Conservation (phyloP, 2,888 invertebrate genomes). For the Cataglyphis livida region DNA sequence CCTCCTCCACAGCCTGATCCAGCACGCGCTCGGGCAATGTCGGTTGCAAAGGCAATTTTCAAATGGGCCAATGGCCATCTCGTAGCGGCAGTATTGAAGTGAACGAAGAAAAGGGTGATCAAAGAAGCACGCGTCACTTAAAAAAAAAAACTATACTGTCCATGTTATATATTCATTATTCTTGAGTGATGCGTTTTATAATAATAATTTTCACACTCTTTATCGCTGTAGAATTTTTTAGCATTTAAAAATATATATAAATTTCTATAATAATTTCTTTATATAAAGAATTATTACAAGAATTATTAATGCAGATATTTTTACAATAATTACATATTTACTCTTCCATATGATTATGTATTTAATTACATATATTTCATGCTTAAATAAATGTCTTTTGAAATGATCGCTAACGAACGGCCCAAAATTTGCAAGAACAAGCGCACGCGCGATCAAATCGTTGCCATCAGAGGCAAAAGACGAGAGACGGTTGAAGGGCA, state of each 20-base stretch:
- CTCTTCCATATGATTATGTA: neutral
- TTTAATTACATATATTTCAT: neutral
- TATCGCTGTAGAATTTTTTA: neutral
- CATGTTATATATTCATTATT: neutral
- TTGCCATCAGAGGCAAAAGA: conserved; percentile 55
- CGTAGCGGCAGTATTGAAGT: conserved; percentile 30
- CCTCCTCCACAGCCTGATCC: conserved; percentile 46
- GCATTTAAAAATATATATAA: neutral
- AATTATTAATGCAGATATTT: neutral
- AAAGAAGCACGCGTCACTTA: conserved; percentile 24
- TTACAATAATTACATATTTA: neutral
- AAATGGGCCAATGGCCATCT: conserved; percentile 43
- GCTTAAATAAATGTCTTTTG: neutral
- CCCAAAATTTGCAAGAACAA: conserved; percentile 39
- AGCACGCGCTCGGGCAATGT: conserved; percentile 52
- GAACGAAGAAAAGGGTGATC: conserved; percentile 39
- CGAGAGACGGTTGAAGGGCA: conserved; percentile 56
- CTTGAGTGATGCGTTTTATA: neutral
- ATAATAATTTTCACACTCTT: neutral
- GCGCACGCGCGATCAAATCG: conserved; percentile 49
- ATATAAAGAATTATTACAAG: neutral
- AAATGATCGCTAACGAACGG: conserved; percentile 39
- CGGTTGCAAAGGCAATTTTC: conserved; percentile 51
- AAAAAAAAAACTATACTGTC: neutral
- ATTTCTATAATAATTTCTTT: neutral